Evolutionary conservation across 2,113 vertebrate species (phyloP).

Genomic region (Alces alces): DNA sequence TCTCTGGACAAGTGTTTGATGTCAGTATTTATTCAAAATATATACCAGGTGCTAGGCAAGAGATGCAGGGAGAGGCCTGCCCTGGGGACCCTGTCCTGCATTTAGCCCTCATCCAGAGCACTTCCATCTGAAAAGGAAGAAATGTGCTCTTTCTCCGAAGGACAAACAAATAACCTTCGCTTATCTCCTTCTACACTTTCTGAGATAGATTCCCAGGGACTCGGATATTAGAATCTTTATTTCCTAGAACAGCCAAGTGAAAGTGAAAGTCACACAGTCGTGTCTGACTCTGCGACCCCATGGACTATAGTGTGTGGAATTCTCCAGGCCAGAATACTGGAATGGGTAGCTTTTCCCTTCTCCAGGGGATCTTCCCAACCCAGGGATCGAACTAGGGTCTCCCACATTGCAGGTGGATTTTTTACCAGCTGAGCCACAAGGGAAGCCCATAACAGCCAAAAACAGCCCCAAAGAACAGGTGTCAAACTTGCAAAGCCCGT

Average conservation of each 20-base stretch:
- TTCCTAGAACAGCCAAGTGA: background rate
- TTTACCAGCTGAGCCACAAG: background rate
- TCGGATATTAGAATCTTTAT: background rate
- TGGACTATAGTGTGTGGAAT: background rate
- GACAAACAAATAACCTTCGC: fast-evolving
- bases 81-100: fast-evolving
- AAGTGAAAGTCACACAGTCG: background rate
- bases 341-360: background rate
- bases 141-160: background rate
- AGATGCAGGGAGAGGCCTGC: fast-evolving
- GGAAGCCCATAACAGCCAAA: background rate
- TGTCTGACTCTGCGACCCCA: background rate
- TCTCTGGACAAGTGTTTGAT: fast-evolving
- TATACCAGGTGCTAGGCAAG: background rate
- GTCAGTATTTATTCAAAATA: too few relatives aligned
- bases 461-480: too few relatives aligned
- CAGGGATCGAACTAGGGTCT: background rate
- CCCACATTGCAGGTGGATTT: background rate
- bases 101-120: too few relatives aligned
- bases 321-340: background rate
- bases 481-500: background rate
- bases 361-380: background rate
- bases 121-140: fast-evolving
- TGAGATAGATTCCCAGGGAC: background rate
- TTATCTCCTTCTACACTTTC: background rate